Conservation (phyloP, 2,113 vertebrate species). For the Tylochromis polylepis region DNA sequence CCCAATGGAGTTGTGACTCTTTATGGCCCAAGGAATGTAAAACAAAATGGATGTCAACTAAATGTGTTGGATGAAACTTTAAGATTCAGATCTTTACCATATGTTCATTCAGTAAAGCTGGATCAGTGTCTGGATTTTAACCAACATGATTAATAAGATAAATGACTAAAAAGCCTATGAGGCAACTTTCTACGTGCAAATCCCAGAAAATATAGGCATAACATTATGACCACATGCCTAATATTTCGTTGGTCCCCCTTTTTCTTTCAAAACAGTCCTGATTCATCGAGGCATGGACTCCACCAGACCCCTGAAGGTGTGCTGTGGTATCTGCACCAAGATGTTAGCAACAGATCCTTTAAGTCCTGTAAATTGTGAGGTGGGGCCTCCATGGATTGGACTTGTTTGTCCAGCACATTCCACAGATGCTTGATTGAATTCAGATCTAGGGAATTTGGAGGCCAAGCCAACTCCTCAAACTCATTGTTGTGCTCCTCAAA, state of each 20-base stretch:
- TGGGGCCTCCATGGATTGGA: too few species aligned
- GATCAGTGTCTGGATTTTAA: neutral
- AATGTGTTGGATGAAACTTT: neutral
- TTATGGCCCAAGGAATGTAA: neutral
- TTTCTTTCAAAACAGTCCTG: neutral
- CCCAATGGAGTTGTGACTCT: neutral
- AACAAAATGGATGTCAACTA: neutral
- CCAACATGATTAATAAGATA: neutral
- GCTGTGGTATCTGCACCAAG: neutral
- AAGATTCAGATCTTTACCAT: neutral
- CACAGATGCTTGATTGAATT: neutral
- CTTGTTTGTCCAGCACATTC: neutral
- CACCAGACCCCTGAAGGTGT: neutral
- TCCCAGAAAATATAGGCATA: neutral
- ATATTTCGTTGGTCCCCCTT: neutral
- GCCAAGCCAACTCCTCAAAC: neutral
- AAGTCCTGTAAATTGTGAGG: neutral
- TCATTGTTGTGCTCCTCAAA: neutral
- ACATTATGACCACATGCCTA: neutral
- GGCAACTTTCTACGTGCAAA: neutral
- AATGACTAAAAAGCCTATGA: accelerated
- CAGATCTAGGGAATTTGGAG: neutral
- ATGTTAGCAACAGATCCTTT: neutral
- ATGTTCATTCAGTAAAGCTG: neutral
- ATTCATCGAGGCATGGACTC: neutral